Base-by-base conservation (phyloP, 2,888 invertebrate species). In the Bedellia somnulentella region DNA sequence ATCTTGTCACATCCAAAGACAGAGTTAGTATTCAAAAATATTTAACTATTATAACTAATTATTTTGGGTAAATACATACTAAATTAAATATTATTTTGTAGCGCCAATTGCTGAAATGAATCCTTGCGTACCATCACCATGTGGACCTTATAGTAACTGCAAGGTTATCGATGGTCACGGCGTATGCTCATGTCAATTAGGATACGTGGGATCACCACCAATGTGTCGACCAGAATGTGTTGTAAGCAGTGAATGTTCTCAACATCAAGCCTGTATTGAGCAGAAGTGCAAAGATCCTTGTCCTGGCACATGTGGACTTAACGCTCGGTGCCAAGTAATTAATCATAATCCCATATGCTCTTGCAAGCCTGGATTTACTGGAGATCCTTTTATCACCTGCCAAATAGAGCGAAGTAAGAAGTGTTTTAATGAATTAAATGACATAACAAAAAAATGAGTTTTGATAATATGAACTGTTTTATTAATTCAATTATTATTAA, bases 281-380 rank as follows among this genome's bases (percentile, higher is more conserved):
- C 80, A 82, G 47, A 85, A 83, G 53, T 90, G 90, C 47, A 78
- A 76, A 46, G 86, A 89, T 58, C 87, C 89, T 32, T 89, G 89
- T 57, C 81, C 83, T 12, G 87, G 87, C 44, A 85, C 86, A 33
- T 88, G 89, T 49, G 89, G 87, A 33, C 53, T 82, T 30, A 85
- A 86, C 50, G 86, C 88, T 27, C 71, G 80, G 38, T 89, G 89
- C 50, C 81, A 83, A 57, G 83, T 86, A 30, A 82, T 85, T 37
- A 87, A 87, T 55, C 88, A 89, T 51, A 86, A 85, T 54, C 87
- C 89, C 8, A 86, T 88, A 44, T 91, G 90, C 58, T 85, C 84
- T 42, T 91, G 90, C 56, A 80, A 81, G 42, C 63, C 80, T 35
- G 85, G 84, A 49, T 85, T 75, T 58, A 87, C 86, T 13, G 92